Evolutionary conservation across 1,140 invertebrate genomes (phyloP), one percentile per base, ranked within the genome.

Genomic region (Leptinotarsa texana): DNA sequence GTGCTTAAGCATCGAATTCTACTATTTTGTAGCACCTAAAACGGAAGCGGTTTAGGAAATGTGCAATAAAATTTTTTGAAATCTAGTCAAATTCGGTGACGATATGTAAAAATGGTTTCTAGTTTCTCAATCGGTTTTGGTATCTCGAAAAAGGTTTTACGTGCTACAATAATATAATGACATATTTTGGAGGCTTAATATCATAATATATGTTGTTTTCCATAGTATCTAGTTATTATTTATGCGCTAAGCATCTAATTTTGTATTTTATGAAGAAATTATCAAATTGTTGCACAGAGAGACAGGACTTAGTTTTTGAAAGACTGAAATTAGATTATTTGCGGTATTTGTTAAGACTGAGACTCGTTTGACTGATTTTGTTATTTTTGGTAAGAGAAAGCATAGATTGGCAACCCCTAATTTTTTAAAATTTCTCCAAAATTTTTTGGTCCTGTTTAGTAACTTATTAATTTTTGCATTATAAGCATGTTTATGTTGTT

Each of bases 401-500:
- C 15, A 57, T 57, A 77, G 77, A 82, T 82, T 82, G 81, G 81
- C 81, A 82, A 82, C 77, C 81, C 81, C 81, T 51, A 68, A 74
- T 75, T 74, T 75, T 69, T 72, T 72, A 3, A 74, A 63, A 71
- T 21, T 27, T 73, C 63, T 69, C 27, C 51, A 18, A 67, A 76
- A 77, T 73, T 75, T 77, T 74, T 82, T 80, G 74, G 82, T 83
- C 82, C 82, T 83, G 82, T 83, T 79, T 83, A 83, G 78, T 80
- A 76, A 78, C 75, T 77, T 82, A 80, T 82, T 83, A 82, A 81
- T 80, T 81, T 80, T 78, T 82, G 81, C 81, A 82, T 82, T 82
- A 69, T 80, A 80, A 72, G 83, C 83, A 84, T 83, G 83, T 83
- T 83, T 75, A 81, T 84, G 83, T 85, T 85, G 83, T 83, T 84